A percentile compares a stretch with the other conserved stretches of the same genome.
Conservation (phyloP, 2,888 invertebrate genomes). For the Eupeodes luniger region DNA sequence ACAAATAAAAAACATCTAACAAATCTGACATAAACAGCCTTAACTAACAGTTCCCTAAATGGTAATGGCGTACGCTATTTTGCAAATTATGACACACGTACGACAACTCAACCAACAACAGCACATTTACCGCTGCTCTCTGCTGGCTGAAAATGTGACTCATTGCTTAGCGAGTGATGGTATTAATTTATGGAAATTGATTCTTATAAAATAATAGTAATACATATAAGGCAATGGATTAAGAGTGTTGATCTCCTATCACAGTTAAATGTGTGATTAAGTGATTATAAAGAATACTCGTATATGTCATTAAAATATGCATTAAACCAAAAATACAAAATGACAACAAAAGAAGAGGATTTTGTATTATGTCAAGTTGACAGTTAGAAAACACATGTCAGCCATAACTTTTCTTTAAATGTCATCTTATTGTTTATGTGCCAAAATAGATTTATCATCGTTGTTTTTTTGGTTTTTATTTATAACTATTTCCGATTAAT, state of each 20-base stretch:
- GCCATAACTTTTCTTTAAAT: not conserved
- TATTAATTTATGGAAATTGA: conserved; percentile 68
- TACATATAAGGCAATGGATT: conserved; percentile 18
- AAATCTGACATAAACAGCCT: conserved; percentile 45
- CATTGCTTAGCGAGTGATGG: not conserved
- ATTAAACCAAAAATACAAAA: not conserved
- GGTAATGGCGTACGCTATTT: conserved; percentile 66
- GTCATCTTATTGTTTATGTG: conserved; percentile 10
- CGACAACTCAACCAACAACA: too few species aligned
- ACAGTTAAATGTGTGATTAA: conserved; percentile 33
- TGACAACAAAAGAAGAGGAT: not conserved
- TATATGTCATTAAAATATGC: not conserved
- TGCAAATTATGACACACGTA: conserved; percentile 67
- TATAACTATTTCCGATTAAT: conserved; percentile 35
- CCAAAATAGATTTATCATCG: conserved; percentile 29
- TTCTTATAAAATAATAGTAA: conserved; percentile 17
- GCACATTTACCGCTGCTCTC: conserved; percentile 19
- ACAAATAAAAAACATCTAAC: conserved; percentile 3
- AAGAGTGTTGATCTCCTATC: conserved; percentile 20
- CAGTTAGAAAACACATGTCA: conserved; percentile 24
- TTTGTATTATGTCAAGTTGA: conserved; percentile 32
- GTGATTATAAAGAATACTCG: conserved; percentile 9
- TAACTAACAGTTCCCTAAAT: conserved; percentile 47
- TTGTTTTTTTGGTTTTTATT: not conserved
- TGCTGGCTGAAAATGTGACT: not conserved